Percentiles rank a stretch among this genome's conserved stretches.
Conservation (phyloP, 2,888 invertebrate species). For the Hydraecia micacea region DNA sequence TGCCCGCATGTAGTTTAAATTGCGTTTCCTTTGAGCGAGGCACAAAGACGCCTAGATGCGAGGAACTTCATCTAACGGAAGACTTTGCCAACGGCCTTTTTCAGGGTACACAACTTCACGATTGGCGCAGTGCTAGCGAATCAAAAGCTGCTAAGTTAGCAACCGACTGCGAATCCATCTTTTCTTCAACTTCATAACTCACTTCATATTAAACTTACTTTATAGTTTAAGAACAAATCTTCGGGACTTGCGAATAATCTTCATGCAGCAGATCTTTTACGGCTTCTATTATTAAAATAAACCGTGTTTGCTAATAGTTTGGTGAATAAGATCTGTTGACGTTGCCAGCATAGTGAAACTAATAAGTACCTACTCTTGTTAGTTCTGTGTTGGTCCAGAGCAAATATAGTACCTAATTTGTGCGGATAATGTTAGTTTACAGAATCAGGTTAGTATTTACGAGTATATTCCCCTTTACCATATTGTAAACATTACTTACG, state of each 20-base stretch:
- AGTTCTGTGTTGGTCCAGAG: neutral
- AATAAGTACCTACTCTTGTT: neutral
- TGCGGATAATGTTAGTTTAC: neutral
- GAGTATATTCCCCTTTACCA: neutral
- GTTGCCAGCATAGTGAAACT: neutral
- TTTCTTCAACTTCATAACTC: conserved; percentile 62
- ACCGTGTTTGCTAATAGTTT: conserved; percentile 4
- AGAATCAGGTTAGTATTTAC: neutral
- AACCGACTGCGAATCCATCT: conserved; percentile 57
- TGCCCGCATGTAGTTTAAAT: conserved; percentile 86
- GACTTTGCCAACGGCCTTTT: conserved; percentile 78
- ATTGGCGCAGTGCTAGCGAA: conserved; percentile 71
- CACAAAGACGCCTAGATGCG: conserved; percentile 80
- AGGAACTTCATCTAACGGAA: conserved; percentile 77
- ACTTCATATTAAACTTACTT: conserved; percentile 59
- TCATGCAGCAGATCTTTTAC: conserved; percentile 35
- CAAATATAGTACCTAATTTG: neutral
- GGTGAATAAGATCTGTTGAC: conserved; percentile 3
- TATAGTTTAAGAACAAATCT: conserved; percentile 57
- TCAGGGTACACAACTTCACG: conserved; percentile 74
- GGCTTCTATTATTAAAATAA: conserved; percentile 32
- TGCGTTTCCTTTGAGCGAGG: conserved; percentile 83
- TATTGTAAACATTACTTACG: neutral
- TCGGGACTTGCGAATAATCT: conserved; percentile 39
- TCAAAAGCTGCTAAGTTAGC: conserved; percentile 73